These are phyloP conservation scores for Sapajus apella DNA, from an alignment of 2,113 vertebrate species.

Conservation along the genomic window DNA sequence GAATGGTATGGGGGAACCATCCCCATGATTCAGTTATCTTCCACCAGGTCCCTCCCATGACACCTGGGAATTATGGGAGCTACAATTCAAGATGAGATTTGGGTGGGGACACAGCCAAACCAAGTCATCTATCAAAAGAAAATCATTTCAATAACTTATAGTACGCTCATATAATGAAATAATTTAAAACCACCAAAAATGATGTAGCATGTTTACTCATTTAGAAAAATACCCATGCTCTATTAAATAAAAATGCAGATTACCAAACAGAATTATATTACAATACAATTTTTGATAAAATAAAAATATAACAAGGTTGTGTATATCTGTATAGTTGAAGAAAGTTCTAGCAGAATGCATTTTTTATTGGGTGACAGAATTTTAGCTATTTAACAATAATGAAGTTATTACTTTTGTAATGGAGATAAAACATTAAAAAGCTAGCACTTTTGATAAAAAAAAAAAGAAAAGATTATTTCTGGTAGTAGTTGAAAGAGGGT, in stretches of 20 bases:
- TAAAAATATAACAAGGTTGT: not conserved
- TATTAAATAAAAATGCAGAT: slow-evolving; percentile 11
- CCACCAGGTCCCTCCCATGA: too few relatives aligned
- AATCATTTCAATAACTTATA: not conserved
- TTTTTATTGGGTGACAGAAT: not conserved
- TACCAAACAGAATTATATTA: not conserved
- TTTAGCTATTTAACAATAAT: not conserved
- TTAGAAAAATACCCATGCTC: not conserved
- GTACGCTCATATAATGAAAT: not conserved
- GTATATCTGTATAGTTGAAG: not conserved
- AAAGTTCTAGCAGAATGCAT: not conserved
- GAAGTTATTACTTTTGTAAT: not conserved
- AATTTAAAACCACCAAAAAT: slow-evolving; percentile 21
- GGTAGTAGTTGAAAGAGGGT: not conserved
- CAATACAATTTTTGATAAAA: not conserved
- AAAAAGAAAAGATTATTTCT: not conserved
- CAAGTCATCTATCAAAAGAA: not conserved
- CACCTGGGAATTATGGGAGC: too few relatives aligned
- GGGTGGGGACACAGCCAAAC: too few relatives aligned
- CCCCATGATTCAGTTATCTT: too few relatives aligned
- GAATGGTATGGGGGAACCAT: too few relatives aligned
- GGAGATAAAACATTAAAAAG: not conserved
- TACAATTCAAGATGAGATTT: too few relatives aligned
- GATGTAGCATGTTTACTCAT: not conserved
- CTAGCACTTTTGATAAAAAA: not conserved